Percentiles rank a stretch among this genome's conserved stretches.
phyloP scores from a whole-genome alignment of 2,113 vertebrate genomes.

The Lampris incognitus region DNA sequence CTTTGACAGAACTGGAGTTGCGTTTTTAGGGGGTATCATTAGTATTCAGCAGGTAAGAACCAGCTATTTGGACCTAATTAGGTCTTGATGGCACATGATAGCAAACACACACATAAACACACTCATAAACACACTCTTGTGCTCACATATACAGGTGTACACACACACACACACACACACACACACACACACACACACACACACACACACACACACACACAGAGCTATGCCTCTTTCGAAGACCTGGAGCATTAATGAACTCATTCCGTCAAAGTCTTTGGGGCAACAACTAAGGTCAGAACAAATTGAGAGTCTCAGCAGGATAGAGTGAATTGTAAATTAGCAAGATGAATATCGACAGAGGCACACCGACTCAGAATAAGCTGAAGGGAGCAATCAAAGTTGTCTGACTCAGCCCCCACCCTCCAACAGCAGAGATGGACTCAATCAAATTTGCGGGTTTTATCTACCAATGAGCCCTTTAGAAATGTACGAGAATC shows the following conservation, averaged over 20 bases:
- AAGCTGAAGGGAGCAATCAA: constrained; percentile 20
- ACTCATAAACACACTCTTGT: constrained; percentile 1
- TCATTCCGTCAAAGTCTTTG: constrained; percentile 54
- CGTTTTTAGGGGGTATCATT: constrained; percentile 41
- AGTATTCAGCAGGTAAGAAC: constrained; percentile 62
- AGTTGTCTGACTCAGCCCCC: background rate
- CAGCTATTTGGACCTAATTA: constrained; percentile 73
- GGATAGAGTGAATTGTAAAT: constrained; percentile 68
- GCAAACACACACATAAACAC: constrained; percentile 53
- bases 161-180: background rate
- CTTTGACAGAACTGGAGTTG: constrained; percentile 34
- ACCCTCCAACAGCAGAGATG: background rate
- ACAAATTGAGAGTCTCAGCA: constrained; percentile 65
- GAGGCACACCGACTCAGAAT: constrained; percentile 49
- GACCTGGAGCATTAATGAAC: constrained; percentile 50
- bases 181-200: constrained; percentile 8
- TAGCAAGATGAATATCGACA: constrained; percentile 66
- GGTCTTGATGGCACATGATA: constrained; percentile 72
- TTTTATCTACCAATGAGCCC: background rate
- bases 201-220: constrained; percentile 8
- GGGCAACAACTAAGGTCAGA: constrained; percentile 71
- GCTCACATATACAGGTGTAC: too few species aligned
- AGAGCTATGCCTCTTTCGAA: constrained; percentile 21
- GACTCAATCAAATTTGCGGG: constrained; percentile 22
- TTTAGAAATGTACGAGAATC: constrained; percentile 13